A percentile compares a stretch with the other conserved stretches of the same genome.
Evolutionary conservation across 2,888 invertebrate genomes (phyloP).

Genomic region (Iphiclides podalirius): DNA sequence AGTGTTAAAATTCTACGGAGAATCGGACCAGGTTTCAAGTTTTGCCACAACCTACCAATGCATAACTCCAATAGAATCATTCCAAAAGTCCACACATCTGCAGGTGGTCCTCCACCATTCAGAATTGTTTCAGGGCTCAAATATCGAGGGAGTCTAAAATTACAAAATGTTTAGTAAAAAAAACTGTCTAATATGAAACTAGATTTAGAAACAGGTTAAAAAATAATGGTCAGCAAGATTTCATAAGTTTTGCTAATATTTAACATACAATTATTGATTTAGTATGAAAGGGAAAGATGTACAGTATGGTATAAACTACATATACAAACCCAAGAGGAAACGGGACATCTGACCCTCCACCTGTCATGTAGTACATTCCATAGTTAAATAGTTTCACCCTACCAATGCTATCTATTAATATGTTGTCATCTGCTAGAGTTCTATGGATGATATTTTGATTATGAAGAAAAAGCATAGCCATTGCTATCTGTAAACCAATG

Average conservation of each 20-base stretch:
- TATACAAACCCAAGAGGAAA: constrained; percentile 90
- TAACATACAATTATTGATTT: too few species aligned
- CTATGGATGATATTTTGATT: constrained; percentile 86
- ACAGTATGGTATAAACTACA: too few species aligned
- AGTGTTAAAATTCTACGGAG: constrained; percentile 87
- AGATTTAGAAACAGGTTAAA: too few species aligned
- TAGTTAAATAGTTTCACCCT: constrained; percentile 94
- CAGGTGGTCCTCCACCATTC: constrained; percentile 85
- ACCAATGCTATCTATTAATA: constrained; percentile 86
- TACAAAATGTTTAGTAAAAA: background rate
- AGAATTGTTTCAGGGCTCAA: constrained; percentile 90
- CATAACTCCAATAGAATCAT: constrained; percentile 91
- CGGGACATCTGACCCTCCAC: constrained; percentile 90
- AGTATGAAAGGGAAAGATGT: too few species aligned
- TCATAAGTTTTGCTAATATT: too few species aligned
- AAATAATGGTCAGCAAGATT: too few species aligned
- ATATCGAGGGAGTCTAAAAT: constrained; percentile 86
- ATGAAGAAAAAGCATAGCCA: constrained; percentile 87
- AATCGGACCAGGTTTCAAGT: constrained; percentile 86
- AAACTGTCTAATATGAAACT: too few species aligned
- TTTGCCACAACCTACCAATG: constrained; percentile 86
- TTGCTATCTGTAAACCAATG: constrained; percentile 86
- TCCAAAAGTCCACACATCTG: constrained; percentile 97
- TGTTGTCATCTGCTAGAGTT: constrained; percentile 90
- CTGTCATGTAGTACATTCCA: constrained; percentile 96